These are phyloP conservation scores for Rapana venosa DNA, from an alignment of 2,888 invertebrate genomes.

Conservation along the genomic window DNA sequence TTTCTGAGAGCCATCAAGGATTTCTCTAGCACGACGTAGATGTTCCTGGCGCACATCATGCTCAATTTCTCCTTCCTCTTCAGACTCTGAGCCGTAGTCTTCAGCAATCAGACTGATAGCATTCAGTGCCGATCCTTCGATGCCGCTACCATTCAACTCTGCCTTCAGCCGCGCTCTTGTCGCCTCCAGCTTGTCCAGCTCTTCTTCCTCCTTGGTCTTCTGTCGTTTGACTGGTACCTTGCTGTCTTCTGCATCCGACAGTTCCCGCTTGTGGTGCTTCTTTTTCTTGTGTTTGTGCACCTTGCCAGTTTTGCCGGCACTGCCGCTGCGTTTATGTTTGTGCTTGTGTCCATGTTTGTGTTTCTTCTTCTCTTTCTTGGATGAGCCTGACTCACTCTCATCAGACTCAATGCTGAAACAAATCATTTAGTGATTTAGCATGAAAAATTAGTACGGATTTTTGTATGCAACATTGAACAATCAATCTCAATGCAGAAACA, in stretches of 20 bases:
- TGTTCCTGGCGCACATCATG: constrained; percentile 59
- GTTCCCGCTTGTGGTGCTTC: constrained; percentile 60
- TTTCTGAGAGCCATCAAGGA: constrained; percentile 45
- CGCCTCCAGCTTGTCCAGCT: constrained; percentile 76
- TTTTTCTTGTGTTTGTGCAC: constrained; percentile 71
- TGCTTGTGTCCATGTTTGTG: constrained; percentile 82
- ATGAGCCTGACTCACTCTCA: constrained; percentile 56
- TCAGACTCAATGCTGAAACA: constrained; percentile 61
- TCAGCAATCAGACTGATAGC: constrained; percentile 55
- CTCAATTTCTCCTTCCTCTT: constrained; percentile 76
- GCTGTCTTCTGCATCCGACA: constrained; percentile 43
- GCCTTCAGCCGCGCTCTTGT: constrained; percentile 76
- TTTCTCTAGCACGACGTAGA: constrained; percentile 46
- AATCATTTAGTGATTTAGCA: background rate
- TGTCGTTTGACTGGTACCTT: constrained; percentile 46
- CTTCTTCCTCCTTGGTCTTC: constrained; percentile 63
- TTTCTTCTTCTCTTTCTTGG: constrained; percentile 57
- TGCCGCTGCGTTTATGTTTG: constrained; percentile 82
- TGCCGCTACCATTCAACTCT: constrained; percentile 66
- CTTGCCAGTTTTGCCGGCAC: constrained; percentile 52
- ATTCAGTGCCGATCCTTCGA: constrained; percentile 49
- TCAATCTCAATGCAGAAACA: constrained; percentile 61
- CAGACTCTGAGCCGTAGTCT: constrained; percentile 72
- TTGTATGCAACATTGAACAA: background rate
- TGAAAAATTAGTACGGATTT: background rate